Evolutionary conservation across 1,140 invertebrate species (phyloP).

Genomic region (Drosophila burlai): DNA sequence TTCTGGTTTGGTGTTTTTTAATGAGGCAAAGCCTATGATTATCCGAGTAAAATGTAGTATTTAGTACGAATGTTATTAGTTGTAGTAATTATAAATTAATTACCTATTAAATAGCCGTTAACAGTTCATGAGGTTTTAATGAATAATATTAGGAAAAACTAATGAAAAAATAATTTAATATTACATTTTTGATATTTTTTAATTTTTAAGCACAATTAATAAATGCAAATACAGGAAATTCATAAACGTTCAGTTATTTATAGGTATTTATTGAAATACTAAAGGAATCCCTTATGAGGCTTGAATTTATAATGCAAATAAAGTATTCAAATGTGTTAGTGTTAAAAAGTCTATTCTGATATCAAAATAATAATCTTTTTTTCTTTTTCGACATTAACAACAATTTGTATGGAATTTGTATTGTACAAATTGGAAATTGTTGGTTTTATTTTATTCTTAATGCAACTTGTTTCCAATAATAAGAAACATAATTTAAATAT

Average conservation of each 20-base stretch:
- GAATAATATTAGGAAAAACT: background rate
- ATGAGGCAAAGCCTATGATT: slow-evolving; percentile 5
- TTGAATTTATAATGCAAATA: background rate
- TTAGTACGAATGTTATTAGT: background rate
- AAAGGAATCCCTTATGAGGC: background rate
- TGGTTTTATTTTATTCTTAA: too few relatives aligned
- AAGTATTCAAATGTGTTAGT: too few relatives aligned
- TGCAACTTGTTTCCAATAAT: too few relatives aligned
- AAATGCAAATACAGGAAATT: background rate
- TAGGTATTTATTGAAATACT: background rate
- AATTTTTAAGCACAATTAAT: background rate
- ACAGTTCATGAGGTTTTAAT: background rate
- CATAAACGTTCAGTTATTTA: background rate
- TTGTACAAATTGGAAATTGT: too few relatives aligned
- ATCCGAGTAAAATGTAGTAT: background rate
- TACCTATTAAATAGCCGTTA: background rate
- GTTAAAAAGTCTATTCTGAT: too few relatives aligned
- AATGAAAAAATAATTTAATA: background rate
- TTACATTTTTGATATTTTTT: background rate
- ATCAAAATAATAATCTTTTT: too few relatives aligned
- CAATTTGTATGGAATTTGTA: too few relatives aligned
- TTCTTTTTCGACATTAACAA: too few relatives aligned
- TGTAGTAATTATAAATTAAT: background rate
- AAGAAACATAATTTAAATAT: too few relatives aligned
- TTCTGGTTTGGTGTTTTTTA: background rate